A percentile compares a stretch with the other conserved stretches of the same genome.
These are phyloP conservation scores for Aulostomus chinensis DNA, from an alignment of 2,797 vertebrate species.

Conservation along the genomic window DNA sequence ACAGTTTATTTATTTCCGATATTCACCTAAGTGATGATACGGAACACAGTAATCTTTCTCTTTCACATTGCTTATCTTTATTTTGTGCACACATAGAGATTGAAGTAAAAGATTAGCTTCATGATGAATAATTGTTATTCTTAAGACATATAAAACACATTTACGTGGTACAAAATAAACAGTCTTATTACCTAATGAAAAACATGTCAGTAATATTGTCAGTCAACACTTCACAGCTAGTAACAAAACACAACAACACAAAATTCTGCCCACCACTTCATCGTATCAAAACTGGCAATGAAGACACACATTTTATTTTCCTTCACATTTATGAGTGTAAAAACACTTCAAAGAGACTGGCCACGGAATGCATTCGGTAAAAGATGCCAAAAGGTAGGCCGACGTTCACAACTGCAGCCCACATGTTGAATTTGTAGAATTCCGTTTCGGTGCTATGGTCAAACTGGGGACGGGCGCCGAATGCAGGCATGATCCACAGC, in stretches of 20 bases:
- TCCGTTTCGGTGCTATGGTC: slow-evolving; percentile 83
- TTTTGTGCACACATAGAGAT: slow-evolving; percentile 19
- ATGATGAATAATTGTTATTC: not conserved
- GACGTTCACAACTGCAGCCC: slow-evolving; percentile 91
- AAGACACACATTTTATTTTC: not conserved
- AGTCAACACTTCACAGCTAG: slow-evolving; percentile 9
- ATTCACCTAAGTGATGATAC: no score
- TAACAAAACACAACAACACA: no score
- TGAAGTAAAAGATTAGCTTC: slow-evolving; percentile 16
- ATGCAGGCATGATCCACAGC: slow-evolving; percentile 97
- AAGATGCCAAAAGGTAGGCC: slow-evolving; percentile 96
- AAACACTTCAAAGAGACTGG: slow-evolving; percentile 92
- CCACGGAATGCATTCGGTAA: slow-evolving; percentile 96
- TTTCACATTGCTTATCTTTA: slow-evolving; percentile 5
- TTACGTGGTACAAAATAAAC: slow-evolving; percentile 12
- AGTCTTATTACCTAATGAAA: not conserved
- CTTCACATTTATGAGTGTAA: slow-evolving; percentile 46
- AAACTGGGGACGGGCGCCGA: slow-evolving; percentile 94
- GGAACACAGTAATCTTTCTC: no score
- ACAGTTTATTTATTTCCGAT: no score
- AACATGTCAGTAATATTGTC: not conserved
- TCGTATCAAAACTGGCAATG: slow-evolving; percentile 2
- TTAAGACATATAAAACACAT: slow-evolving; percentile 29
- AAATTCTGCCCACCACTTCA: no score
- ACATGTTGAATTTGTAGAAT: slow-evolving; percentile 87